Base-by-base conservation (phyloP, 1,140 invertebrate species). In the Plodia interpunctella region DNA sequence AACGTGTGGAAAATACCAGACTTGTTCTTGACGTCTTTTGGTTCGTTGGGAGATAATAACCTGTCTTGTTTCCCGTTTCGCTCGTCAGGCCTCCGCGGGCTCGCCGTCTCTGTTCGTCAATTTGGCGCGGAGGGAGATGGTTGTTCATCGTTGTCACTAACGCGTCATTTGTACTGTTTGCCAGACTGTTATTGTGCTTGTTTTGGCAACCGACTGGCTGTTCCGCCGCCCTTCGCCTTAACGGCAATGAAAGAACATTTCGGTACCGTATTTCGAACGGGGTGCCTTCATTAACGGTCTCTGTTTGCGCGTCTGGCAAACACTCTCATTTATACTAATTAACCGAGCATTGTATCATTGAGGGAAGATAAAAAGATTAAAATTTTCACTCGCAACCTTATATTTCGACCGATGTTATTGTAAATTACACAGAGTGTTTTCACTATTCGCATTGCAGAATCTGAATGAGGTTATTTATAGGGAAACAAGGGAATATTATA, bases 1-100 rank as follows among this genome's bases (percentile, higher is more conserved):
- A 73, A 87, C 86, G 86, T 86, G 86, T 86, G 78, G 81, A 87
- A 88, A 87, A 87, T 88, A 87, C 85, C 73, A 72, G 80, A 80
- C 76, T 72, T 70, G 38, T 73, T 76, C 67, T 59, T 71, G 66
- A 76, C 76, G 72, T 83, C 70, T 78, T 78, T 70, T 74, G 78
- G 74, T 72, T 81, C 73, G 76, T 78, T 78, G 76, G 60, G 78
- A 84, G 78, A 86, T 88, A 88, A 88, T 87, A 87, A 85, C 82
- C 80, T 88, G 85, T 87, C 83, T 85, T 87, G 80, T 83, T 87
- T 81, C 74, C 30, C 75, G 38, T 6, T 15, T 63, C 70, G 70
- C 74, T 80, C 81, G 80, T 86, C 83, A 86, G 67, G 63, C 63
- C 61, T 66, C 57, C 57, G 19, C 51, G 51, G 13, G 21, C n/a